These are phyloP conservation scores for Coracopsis vasa DNA, from an alignment of 2,113 vertebrate genomes.

Conservation along the genomic window DNA sequence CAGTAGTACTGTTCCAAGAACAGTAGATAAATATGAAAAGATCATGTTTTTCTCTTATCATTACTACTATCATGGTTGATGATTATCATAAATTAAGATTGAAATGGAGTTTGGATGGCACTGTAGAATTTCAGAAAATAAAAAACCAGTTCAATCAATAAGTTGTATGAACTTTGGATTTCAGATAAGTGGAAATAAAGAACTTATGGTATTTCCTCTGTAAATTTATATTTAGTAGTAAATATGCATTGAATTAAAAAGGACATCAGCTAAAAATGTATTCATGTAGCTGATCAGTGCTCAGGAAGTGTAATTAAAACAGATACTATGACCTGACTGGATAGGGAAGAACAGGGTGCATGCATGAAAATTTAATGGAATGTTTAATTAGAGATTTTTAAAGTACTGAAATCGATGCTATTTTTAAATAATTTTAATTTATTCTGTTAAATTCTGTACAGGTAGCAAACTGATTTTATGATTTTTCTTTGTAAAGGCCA, in stretches of 20 bases:
- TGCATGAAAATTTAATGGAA: not conserved
- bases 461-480: not conserved
- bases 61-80: not conserved
- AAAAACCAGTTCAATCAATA: not conserved
- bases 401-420: not conserved
- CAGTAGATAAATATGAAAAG: not conserved
- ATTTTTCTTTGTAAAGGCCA: not conserved
- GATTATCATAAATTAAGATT: not conserved
- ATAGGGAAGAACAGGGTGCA: not conserved
- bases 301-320: constrained; percentile 20
- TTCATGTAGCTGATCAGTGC: not conserved
- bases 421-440: not conserved
- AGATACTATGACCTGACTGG: not conserved
- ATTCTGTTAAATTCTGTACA: not conserved
- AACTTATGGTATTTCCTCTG: not conserved
- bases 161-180: not conserved
- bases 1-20: not conserved
- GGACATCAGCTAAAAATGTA: not conserved
- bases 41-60: not conserved
- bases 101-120: not conserved
- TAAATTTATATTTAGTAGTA: not conserved
- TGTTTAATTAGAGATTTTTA: not conserved
- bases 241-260: not conserved
- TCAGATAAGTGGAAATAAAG: not conserved
- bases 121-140: not conserved